Percentiles rank a stretch among this genome's conserved stretches.
Evolutionary conservation across 2,797 vertebrate species (phyloP).

Genomic region (Microchirus variegatus): DNA sequence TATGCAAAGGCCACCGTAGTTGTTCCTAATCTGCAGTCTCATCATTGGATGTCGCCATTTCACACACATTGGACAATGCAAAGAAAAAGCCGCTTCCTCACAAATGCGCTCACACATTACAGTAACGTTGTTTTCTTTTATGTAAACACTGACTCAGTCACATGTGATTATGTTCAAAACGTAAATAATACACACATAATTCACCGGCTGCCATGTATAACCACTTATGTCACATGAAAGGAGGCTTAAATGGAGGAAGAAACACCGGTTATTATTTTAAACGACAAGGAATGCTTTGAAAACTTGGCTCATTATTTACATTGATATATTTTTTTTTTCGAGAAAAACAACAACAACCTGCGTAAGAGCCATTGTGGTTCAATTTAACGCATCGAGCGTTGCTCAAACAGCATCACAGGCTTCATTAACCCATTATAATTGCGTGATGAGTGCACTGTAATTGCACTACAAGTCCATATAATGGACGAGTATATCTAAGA

Average conservation of each 20-base stretch:
- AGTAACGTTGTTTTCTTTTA: background rate
- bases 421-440: conserved; percentile 67
- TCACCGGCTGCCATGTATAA: background rate
- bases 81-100: no score
- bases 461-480: conserved; percentile 35
- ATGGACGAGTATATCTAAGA: conserved; percentile 30
- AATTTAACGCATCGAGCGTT: conserved; percentile 62
- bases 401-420: conserved; percentile 64
- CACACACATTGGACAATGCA: no score
- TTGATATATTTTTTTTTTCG: conserved; percentile 30
- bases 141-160: background rate
- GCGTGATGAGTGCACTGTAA: conserved; percentile 45
- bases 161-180: background rate
- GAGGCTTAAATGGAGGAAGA: background rate
- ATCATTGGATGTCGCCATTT: no score
- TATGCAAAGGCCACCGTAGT: no score
- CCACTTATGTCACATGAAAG: background rate
- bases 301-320: conserved; percentile 27
- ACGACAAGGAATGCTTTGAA: conserved; percentile 22
- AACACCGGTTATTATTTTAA: conserved; percentile 2
- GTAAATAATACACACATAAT: background rate
- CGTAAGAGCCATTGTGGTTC: conserved; percentile 41
- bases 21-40: no score
- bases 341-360: background rate
- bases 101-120: background rate